phyloP scores from a whole-genome alignment of 2,797 vertebrate genomes.

The Cephalopachus bancanus region DNA sequence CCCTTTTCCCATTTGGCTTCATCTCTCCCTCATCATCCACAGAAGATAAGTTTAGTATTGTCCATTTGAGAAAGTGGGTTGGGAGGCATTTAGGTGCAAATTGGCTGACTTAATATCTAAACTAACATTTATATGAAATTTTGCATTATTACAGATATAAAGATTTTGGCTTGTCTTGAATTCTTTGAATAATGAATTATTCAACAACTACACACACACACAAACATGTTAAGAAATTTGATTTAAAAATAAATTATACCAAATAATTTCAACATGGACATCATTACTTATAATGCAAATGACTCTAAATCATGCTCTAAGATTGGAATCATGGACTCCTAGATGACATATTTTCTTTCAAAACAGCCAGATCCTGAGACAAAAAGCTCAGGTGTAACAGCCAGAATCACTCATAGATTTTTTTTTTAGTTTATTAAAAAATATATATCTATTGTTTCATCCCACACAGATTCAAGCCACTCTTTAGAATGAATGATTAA shows the following conservation, averaged over 20 bases:
- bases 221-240: neutral
- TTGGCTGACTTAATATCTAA: neutral
- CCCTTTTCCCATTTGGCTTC: neutral
- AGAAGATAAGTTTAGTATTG: neutral
- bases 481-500: conserved; percentile 79
- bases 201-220: neutral
- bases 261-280: neutral
- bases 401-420: neutral
- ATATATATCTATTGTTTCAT: conserved; percentile 66
- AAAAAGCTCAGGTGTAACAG: neutral
- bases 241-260: neutral
- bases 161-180: neutral
- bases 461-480: conserved; percentile 43
- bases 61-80: neutral
- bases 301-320: neutral
- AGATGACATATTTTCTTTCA: neutral
- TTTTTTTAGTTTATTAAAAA: conserved; percentile 67
- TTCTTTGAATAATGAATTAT: neutral
- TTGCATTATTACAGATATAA: neutral
- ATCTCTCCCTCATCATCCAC: neutral
- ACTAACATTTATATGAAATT: neutral
- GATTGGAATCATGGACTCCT: neutral
- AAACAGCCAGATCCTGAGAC: neutral
- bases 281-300: neutral
- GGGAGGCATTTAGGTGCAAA: neutral